Evolutionary conservation across 1,140 invertebrate genomes (phyloP), one percentile per base, ranked within the genome.

Genomic region (Stegodyphus mimosarum): DNA sequence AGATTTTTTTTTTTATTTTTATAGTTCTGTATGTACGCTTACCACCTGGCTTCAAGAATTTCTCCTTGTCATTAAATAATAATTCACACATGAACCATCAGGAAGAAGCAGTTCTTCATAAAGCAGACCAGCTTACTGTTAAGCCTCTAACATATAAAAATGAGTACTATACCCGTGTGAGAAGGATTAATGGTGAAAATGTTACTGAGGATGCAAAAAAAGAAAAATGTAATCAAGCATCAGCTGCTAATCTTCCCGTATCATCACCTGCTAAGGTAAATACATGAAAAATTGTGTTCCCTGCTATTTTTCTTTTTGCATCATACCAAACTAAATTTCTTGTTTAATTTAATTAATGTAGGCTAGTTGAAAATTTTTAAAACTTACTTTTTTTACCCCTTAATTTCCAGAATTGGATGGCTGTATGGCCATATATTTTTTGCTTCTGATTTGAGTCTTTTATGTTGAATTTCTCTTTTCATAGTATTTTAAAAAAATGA

Each of bases 21-120:
- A n/a, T 66, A 87, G 87, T 87, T 74, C 52, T 87, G 0, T 87
- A 84, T 75, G 83, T 87, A 6, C 83, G 83, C 7, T 51, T 87
- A 80, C 87, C 87, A 64, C 73, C 69, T 13, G 81, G 87, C 52
- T 81, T 75, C 63, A 79, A 75, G 9, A 87, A 70, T 67, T 49
- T 13, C 51, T n/a, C 72, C 18, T 49, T 73, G 4, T 73, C 86
- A 6, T 7, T 75, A 13, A 84, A 76, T 69, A 83, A n/a, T 74
- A 84, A 53, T 70, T 67, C 67, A n/a, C 3, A 60, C 15, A 6
- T 75, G 33, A 78, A 78, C 50, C 51, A 70, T 63, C 67, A 71
- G 33, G 74, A 86, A 6, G 75, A 86, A 18, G 18, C 51, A n/a
- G 13, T 71, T n/a, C 66, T 77, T 49, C 67, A 64, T 64, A 77